A percentile compares a stretch with the other conserved stretches of the same genome.
Conservation (phyloP, 2,797 vertebrate species). For the Percopsis omiscomaycus region DNA sequence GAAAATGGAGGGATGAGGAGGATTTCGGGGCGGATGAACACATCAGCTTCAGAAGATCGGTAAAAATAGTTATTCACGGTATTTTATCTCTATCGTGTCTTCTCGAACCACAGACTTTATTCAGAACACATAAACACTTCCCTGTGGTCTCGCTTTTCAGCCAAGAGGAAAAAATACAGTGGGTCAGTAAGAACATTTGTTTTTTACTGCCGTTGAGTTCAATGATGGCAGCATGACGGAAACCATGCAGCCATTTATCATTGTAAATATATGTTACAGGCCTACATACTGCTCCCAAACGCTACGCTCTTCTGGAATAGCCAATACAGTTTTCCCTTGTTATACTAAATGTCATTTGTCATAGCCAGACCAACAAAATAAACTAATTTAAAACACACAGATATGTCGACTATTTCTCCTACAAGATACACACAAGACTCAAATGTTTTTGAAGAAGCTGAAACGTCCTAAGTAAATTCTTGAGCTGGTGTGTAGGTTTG, state of each 20-base stretch:
- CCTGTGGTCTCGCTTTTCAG: constrained; percentile 30
- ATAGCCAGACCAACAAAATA: constrained; percentile 25
- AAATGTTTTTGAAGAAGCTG: constrained; percentile 20
- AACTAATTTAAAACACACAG: constrained; percentile 22
- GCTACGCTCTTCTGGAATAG: not conserved
- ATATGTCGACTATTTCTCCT: constrained; percentile 25
- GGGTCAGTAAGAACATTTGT: constrained; percentile 32
- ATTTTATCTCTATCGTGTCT: constrained; percentile 33
- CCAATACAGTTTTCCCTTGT: constrained; percentile 28
- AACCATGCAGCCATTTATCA: constrained; percentile 31
- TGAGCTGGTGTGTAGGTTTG: not conserved
- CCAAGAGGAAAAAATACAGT: constrained; percentile 24
- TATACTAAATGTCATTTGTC: constrained; percentile 18
- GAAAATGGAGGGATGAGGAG: not conserved
- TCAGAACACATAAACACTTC: constrained; percentile 41
- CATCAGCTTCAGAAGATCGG: not conserved
- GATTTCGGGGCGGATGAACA: not conserved
- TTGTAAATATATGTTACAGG: constrained; percentile 34
- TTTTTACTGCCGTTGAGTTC: constrained; percentile 20
- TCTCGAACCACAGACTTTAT: constrained; percentile 19
- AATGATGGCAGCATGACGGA: constrained; percentile 37
- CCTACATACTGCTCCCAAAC: constrained; percentile 1
- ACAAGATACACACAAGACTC: constrained; percentile 1
- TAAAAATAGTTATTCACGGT: constrained; percentile 10
- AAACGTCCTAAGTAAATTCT: not conserved